Evolutionary conservation across 1,140 invertebrate genomes (phyloP).

Genomic region (Olivierus martensii): DNA sequence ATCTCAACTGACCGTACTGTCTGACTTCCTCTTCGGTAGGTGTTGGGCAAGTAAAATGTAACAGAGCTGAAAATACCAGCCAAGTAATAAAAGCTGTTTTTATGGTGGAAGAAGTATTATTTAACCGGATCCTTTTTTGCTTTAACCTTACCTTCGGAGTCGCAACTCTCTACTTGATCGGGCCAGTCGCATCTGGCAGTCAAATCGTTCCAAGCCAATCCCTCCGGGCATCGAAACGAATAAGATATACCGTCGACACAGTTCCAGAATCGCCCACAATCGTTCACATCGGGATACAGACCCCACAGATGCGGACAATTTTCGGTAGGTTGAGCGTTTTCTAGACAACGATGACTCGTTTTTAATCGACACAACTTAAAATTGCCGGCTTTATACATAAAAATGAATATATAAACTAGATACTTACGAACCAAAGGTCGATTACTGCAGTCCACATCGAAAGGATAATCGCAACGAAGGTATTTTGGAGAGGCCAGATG

Average conservation of each 20-base stretch:
- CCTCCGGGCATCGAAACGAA: slow-evolving; percentile 61
- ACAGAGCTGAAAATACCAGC: slow-evolving; percentile 10
- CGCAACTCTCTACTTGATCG: slow-evolving; percentile 58
- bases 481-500: slow-evolving; percentile 49
- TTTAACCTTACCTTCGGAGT: slow-evolving; percentile 25
- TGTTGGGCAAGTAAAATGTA: slow-evolving; percentile 58
- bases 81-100: neutral
- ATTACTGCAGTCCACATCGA: slow-evolving; percentile 61
- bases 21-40: slow-evolving; percentile 38
- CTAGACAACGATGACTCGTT: slow-evolving; percentile 5
- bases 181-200: slow-evolving; percentile 77
- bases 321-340: slow-evolving; percentile 10
- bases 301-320: slow-evolving; percentile 57
- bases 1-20: slow-evolving; percentile 47
- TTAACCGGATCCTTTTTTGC: no score
- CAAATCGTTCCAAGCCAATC: slow-evolving; percentile 75
- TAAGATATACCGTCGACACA: slow-evolving; percentile 69
- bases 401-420: neutral
- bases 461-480: slow-evolving; percentile 53
- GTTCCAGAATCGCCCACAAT: slow-evolving; percentile 76
- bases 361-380: neutral
- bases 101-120: no score
- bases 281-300: slow-evolving; percentile 68
- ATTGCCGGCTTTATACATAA: neutral
- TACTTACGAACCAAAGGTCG: slow-evolving; percentile 61